Conservation (phyloP, 2,113 vertebrate species). For the Toxotes jaculatrix region DNA sequence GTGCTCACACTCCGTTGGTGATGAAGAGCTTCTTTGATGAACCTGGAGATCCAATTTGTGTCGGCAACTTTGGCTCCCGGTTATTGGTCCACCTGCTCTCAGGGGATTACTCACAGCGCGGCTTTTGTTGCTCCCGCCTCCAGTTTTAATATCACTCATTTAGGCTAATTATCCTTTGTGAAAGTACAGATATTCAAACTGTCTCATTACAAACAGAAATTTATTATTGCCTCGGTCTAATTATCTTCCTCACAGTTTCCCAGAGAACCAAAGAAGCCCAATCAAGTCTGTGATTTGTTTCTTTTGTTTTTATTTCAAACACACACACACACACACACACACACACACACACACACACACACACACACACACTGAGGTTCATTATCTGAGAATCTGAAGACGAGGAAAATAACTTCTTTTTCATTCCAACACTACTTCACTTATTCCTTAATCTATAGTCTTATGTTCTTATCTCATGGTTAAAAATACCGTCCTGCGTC, state of each 20-base stretch:
- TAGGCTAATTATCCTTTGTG: conserved; percentile 55
- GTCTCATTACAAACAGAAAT: conserved; percentile 67
- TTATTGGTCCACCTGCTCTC: conserved; percentile 26
- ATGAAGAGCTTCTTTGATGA: conserved; percentile 45
- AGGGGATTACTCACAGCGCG: conserved; percentile 11
- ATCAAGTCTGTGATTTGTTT: conserved; percentile 48
- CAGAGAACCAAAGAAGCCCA: conserved; percentile 41
- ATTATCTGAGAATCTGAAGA: conserved; percentile 14
- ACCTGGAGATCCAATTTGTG: conserved; percentile 26
- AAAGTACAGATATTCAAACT: conserved; percentile 58
- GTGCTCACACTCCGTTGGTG: conserved; percentile 1
- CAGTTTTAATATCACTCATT: conserved; percentile 71
- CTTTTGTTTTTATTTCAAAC: conserved; percentile 51
- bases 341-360: conserved; percentile 19
- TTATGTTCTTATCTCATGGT: neutral
- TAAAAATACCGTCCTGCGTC: conserved; percentile 11
- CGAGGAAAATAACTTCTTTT: neutral
- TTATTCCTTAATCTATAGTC: conserved; percentile 5
- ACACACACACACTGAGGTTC: conserved; percentile 41
- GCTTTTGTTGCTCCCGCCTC: conserved; percentile 41
- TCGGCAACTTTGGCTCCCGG: conserved; percentile 11
- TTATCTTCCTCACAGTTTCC: conserved; percentile 52
- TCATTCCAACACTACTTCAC: neutral
- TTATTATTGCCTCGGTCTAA: conserved; percentile 62
- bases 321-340: conserved; percentile 18